Base-by-base conservation (phyloP, 1,140 invertebrate species). In the Lordiphosa clarofinis region DNA sequence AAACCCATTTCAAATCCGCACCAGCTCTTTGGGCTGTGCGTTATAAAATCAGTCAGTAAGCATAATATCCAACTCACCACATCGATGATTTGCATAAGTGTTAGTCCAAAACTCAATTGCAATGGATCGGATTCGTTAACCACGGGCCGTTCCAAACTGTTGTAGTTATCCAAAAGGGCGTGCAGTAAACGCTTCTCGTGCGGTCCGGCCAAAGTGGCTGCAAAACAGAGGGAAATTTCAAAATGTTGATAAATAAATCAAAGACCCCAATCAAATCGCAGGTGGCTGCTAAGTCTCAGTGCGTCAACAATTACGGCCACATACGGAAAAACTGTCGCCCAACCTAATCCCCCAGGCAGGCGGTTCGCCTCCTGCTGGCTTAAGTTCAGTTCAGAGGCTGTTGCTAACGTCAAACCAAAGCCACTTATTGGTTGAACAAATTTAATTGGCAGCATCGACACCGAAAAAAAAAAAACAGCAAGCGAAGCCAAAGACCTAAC, bases 71-170 rank as follows among this genome's bases (percentile, higher is more conserved):
- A 9, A 94, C 95, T 94, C 93, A 99, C 98, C 94, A 99, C 98
- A 92, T 99, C 98, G 90, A 99, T 99, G 90, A 99, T 98, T 93
- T 99, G 98, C 94, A 99, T 98, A 78, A 99, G 93, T 75, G 96
- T 98, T 89, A 99, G 93, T 86, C 97, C 97, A 91, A 99, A 98
- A 90, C 94, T 96, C 89, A 99, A 94, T 90, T 95, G 93, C 73
- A 99, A 93, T 84, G 97, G 95, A 89, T 98, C 95, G 81, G 96
- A 96, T 92, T 99, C 97, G 91, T 99, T 99, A 87, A 94, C 94
- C 73, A 99, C 97, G 44, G 98, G 98, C 84, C 98, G 92, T 92
- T 99, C 97, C 90, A 98, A 93, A 79, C 95, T 94, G 91, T 99
- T 98, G 92, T 99, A 99, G 87, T 96, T 93, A 90, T 96, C 94